Evolutionary conservation across 2,888 invertebrate species (phyloP), one percentile per base, ranked within the genome.

Genomic region (Amphipyra berbera): DNA sequence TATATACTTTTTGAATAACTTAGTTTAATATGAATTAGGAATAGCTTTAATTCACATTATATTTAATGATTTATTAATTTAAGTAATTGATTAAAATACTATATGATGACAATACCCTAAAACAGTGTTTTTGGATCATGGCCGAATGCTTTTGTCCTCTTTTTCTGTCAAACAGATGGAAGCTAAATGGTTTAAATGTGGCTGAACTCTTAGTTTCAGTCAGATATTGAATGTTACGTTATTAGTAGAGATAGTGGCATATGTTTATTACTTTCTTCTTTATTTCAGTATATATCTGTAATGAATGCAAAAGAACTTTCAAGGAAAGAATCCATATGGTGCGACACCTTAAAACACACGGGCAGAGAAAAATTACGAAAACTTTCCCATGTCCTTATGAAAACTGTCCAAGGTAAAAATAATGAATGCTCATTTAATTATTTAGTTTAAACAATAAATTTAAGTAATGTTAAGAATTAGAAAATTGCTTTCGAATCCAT

Each of bases 221-320:
- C 30, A 30, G 21, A 21, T 21, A 21, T 21, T 21, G 1, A 21
- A 21, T 21, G 21, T 21, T 21, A 21, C 21, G 21, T 21, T 21
- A 30, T 6, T 7, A 30, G 7, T 30, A 30, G 27, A 30, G 27
- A 30, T 30, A 30, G 27, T 5, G 2, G 6, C 27, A 27, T 27
- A n/a, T 8, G 0, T 27, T 15, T 15, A 21, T 10, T 42, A 44
- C 37, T 37, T 56, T 63, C 40, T 37, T 49, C 87, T 88, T 54
- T 9, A 38, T 77, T 77, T 70, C 88, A 95, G 94, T 91, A 78
- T 94, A 82, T 70, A 85, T 86, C 61, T 95, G 94, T 76, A 78
- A 93, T 81, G 88, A 89, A 45, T 95, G 94, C 82, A 87, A 87
- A 10, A 88, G 89, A 80, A 81, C 79, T 52, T 95, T 93, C 76